Conservation (phyloP, 2,113 vertebrate species). For the Crypturellus undulatus region DNA sequence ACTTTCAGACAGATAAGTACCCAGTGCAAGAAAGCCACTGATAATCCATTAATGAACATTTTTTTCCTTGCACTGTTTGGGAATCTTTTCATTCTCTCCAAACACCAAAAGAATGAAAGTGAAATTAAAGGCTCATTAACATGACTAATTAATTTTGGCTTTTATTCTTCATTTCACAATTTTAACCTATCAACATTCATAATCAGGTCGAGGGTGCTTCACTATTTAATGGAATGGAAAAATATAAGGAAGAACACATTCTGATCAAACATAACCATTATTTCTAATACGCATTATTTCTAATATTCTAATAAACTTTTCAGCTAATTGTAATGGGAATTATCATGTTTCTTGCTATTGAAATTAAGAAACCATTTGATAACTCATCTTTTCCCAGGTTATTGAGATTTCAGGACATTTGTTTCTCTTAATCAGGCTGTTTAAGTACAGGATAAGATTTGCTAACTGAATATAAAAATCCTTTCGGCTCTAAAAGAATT, state of each 20-base stretch:
- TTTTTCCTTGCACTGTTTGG: background rate
- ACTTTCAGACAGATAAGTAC: background rate
- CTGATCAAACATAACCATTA: slow-evolving; percentile 54
- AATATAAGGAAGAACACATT: slow-evolving; percentile 49
- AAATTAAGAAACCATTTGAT: slow-evolving; percentile 74
- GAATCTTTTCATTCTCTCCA: background rate
- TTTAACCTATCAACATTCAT: slow-evolving; percentile 19
- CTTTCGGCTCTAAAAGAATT: slow-evolving; percentile 38
- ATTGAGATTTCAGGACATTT: slow-evolving; percentile 73
- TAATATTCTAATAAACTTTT: slow-evolving; percentile 32
- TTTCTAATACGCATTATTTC: slow-evolving; percentile 54
- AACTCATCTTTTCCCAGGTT: slow-evolving; percentile 57
- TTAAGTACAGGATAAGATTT: slow-evolving; percentile 51
- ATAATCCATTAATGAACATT: background rate
- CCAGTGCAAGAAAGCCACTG: background rate
- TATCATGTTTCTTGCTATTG: slow-evolving; percentile 60
- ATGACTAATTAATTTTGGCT: slow-evolving; percentile 37
- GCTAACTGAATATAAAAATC: slow-evolving; percentile 29
- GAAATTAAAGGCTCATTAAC: slow-evolving; percentile 51
- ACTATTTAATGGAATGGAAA: slow-evolving; percentile 65
- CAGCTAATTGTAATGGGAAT: slow-evolving; percentile 68
- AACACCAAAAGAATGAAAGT: background rate
- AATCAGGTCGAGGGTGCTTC: slow-evolving; percentile 36
- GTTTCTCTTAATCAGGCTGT: slow-evolving; percentile 71
- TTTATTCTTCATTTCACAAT: slow-evolving; percentile 41